These are phyloP conservation scores for Heliothis virescens DNA, from an alignment of 1,140 invertebrate species.

Conservation along the genomic window DNA sequence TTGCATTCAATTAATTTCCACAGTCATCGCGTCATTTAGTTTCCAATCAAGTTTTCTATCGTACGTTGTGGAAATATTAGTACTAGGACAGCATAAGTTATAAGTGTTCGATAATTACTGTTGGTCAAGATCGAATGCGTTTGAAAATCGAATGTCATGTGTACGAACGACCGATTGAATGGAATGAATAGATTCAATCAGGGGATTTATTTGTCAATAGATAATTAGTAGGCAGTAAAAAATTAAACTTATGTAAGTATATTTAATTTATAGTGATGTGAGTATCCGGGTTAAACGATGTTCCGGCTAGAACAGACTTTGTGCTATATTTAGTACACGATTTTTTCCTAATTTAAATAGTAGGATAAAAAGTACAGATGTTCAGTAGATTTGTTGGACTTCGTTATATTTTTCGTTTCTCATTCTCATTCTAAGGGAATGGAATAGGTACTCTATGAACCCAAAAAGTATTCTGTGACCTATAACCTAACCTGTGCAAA, in stretches of 20 bases:
- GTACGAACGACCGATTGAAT: conserved; percentile 30
- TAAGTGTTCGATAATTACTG: conserved; percentile 18
- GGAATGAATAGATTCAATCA: conserved; percentile 40
- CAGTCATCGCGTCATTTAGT: not conserved
- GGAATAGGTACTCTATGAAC: no score
- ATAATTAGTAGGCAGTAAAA: conserved; percentile 14
- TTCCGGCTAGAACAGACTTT: not conserved
- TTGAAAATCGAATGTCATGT: conserved; percentile 45
- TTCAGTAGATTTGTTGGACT: no score
- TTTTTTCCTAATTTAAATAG: not conserved
- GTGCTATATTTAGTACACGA: no score
- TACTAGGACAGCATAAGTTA: conserved; percentile 32
- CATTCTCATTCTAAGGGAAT: no score
- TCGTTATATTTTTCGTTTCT: no score
- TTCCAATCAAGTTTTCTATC: conserved; percentile 3
- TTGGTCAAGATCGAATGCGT: conserved; percentile 40
- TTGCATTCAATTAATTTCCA: not conserved
- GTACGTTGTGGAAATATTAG: not conserved
- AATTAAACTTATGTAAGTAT: not conserved
- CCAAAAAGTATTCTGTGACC: no score
- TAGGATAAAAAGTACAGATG: no score
- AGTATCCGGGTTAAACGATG: not conserved
- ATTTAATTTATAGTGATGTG: not conserved
- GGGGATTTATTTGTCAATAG: conserved; percentile 33
- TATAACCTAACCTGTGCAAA: no score